phyloP scores from a whole-genome alignment of 2,113 vertebrate species.

The Aspiorhynchus laticeps region DNA sequence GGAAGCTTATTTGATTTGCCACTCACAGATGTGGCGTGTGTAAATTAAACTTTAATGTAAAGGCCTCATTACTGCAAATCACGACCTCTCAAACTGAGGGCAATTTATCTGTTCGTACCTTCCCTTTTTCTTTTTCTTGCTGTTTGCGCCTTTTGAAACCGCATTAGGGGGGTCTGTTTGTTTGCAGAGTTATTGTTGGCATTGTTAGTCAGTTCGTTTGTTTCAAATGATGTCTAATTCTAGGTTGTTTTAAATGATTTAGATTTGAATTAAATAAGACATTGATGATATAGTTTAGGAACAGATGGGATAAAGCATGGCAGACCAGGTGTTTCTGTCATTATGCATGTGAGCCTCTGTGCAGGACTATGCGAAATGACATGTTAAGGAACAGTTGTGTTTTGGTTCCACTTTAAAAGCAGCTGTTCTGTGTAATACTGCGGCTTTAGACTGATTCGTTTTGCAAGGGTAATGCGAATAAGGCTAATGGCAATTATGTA shows the following conservation, averaged over 20 bases:
- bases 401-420: constrained; percentile 39
- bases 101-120: constrained; percentile 60
- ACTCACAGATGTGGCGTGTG: constrained; percentile 70
- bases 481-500: constrained; percentile 51
- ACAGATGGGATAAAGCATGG: constrained; percentile 13
- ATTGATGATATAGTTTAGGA: constrained; percentile 19
- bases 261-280: constrained; percentile 47
- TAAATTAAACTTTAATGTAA: constrained; percentile 78
- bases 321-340: constrained; percentile 25
- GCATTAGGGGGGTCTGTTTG: constrained; percentile 44
- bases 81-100: constrained; percentile 64
- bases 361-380: constrained; percentile 18
- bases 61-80: constrained; percentile 76
- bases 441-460: constrained; percentile 41
- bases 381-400: constrained; percentile 33
- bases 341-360: neutral
- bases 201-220: constrained; percentile 7
- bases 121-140: constrained; percentile 49
- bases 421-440: constrained; percentile 39
- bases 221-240: constrained; percentile 16
- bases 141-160: constrained; percentile 60
- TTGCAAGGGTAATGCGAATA: constrained; percentile 51
- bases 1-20: constrained; percentile 70
- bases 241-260: constrained; percentile 59
- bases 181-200: neutral